Conservation (phyloP, 2,797 vertebrate species). For the Enteromius radiatus region DNA sequence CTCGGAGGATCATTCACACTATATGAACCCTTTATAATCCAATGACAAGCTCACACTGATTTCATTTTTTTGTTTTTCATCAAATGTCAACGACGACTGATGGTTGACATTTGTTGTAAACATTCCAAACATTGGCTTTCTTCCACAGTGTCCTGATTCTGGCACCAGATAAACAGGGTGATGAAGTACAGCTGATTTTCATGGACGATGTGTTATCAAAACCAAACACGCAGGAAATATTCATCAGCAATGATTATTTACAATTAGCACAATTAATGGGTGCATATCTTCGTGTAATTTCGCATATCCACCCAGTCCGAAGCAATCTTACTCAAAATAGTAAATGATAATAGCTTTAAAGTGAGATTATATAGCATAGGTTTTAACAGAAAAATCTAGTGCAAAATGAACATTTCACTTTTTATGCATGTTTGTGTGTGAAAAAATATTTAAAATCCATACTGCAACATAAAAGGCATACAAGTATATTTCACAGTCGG, state of each 20-base stretch:
- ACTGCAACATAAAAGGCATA: neutral
- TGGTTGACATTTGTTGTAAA: slow-evolving; percentile 13
- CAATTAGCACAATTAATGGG: slow-evolving; percentile 50
- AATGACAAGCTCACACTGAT: slow-evolving; percentile 15
- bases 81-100: slow-evolving; percentile 12
- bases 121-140: slow-evolving; percentile 12
- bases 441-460: neutral
- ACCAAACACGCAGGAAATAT: slow-evolving; percentile 40
- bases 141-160: neutral
- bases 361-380: neutral
- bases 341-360: slow-evolving; percentile 26
- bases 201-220: slow-evolving; percentile 37
- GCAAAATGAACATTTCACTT: neutral
- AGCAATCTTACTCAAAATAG: slow-evolving; percentile 28
- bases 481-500: neutral
- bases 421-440: neutral
- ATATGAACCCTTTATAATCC: slow-evolving; percentile 21
- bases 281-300: slow-evolving; percentile 37
- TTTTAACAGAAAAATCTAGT: neutral
- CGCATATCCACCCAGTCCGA: slow-evolving; percentile 36
- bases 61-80: slow-evolving; percentile 21
- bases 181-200: slow-evolving; percentile 40
- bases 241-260: slow-evolving; percentile 45
- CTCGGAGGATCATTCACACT: slow-evolving; percentile 14
- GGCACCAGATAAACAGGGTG: neutral